Conservation (phyloP, 2,797 vertebrate species). For the Oceanodroma leucorhoa region DNA sequence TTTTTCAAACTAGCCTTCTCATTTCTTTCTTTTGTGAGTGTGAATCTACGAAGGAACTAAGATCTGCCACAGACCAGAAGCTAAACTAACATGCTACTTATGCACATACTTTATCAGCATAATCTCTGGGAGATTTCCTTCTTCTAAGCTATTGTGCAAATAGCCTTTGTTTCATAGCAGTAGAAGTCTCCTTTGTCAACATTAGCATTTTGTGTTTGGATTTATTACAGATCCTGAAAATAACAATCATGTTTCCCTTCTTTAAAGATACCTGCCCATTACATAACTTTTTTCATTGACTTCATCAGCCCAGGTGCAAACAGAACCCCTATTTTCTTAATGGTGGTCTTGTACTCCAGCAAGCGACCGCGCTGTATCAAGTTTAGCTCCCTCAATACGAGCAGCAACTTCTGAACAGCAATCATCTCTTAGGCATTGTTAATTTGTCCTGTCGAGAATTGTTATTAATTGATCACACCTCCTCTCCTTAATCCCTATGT, state of each 20-base stretch:
- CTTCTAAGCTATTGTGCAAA: not conserved
- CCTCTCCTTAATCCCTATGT: not conserved
- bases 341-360: not conserved
- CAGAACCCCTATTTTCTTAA: not conserved
- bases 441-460: not conserved
- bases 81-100: not conserved
- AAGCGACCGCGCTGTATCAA: accelerated
- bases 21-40: not conserved
- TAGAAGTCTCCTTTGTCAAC: slow-evolving; percentile 25
- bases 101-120: not conserved
- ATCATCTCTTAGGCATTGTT: not conserved
- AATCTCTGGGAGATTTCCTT: not conserved
- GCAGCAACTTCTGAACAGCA: not conserved
- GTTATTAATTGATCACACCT: not conserved
- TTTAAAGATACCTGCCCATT: not conserved
- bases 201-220: not conserved
- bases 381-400: not conserved
- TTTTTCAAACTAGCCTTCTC: not conserved
- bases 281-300: not conserved
- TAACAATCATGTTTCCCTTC: not conserved
- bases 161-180: not conserved
- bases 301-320: not conserved
- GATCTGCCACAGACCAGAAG: not conserved
- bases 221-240: not conserved
- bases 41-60: not conserved